Conservation (phyloP, 2,797 vertebrate species). For the Xenopus petersii region DNA sequence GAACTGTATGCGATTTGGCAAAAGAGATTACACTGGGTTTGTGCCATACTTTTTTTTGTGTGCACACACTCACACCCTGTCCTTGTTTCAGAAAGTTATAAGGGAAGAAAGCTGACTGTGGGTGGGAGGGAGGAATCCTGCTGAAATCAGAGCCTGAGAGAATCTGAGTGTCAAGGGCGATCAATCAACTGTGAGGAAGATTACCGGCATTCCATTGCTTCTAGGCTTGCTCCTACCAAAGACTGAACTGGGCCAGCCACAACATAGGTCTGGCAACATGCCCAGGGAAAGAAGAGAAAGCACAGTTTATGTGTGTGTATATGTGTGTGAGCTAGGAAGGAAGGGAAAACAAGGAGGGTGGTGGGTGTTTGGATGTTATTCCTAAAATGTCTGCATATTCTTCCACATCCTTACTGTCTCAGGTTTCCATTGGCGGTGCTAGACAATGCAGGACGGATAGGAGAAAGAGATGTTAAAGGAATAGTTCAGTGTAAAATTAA, state of each 20-base stretch:
- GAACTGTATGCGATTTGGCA: not conserved
- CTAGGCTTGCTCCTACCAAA: conserved; percentile 44
- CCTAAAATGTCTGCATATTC: not conserved
- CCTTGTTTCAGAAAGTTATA: not conserved
- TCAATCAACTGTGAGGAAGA: conserved; percentile 62
- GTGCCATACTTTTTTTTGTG: not conserved
- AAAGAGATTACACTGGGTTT: not conserved
- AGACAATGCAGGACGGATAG: not conserved
- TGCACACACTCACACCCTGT: too few species aligned
- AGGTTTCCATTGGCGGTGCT: not conserved
- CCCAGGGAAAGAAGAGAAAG: conserved; percentile 20
- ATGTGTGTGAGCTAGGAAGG: conserved; percentile 1
- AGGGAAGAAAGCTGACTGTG: not conserved
- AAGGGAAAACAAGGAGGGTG: not conserved
- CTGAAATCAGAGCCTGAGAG: conserved; percentile 43
- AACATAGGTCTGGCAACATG: conserved; percentile 32
- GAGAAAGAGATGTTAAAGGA: not conserved
- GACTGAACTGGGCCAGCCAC: conserved; percentile 23
- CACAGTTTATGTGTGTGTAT: not conserved
- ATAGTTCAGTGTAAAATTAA: too few species aligned
- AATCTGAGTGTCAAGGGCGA: conserved; percentile 51
- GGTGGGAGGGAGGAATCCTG: conserved; percentile 27
- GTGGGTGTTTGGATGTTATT: not conserved
- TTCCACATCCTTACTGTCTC: not conserved
- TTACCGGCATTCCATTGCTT: conserved; percentile 61